A percentile compares a stretch with the other conserved stretches of the same genome.
phyloP scores from a whole-genome alignment of 2,797 vertebrate genomes.

The Zalophus californianus region DNA sequence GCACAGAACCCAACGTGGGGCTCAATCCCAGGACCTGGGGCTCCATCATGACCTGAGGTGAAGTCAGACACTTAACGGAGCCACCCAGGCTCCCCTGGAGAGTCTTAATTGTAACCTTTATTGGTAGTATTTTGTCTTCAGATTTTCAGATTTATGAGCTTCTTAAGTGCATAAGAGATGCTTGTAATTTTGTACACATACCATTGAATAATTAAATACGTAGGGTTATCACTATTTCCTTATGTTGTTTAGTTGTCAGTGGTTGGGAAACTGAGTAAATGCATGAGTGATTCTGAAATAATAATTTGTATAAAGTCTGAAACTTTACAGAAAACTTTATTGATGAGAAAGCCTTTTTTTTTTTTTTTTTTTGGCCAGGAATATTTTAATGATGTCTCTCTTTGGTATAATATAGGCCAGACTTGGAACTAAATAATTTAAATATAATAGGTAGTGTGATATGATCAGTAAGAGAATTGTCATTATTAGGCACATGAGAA shows the following conservation, averaged over 20 bases:
- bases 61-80: background rate
- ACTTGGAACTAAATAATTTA: slow-evolving; percentile 32
- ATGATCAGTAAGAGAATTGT: slow-evolving; percentile 9
- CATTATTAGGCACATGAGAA: background rate
- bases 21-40: background rate
- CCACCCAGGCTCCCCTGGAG: background rate
- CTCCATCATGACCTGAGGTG: background rate
- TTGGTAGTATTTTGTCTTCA: slow-evolving; percentile 38
- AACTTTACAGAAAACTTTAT: slow-evolving; percentile 26
- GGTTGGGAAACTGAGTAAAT: background rate
- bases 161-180: slow-evolving; percentile 29
- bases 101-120: slow-evolving; percentile 20
- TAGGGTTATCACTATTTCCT: background rate
- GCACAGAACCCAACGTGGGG: background rate
- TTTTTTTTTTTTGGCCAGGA: background rate
- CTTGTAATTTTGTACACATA: slow-evolving; percentile 14
- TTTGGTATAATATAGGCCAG: slow-evolving; percentile 16
- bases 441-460: slow-evolving; percentile 1
- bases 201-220: background rate
- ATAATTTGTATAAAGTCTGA: slow-evolving; percentile 37
- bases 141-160: slow-evolving; percentile 16
- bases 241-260: slow-evolving; percentile 5
- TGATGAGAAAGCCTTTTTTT: background rate
- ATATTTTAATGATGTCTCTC: slow-evolving; percentile 42
- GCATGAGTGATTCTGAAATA: slow-evolving; percentile 46